phyloP scores from a whole-genome alignment of 2,113 vertebrate genomes.

The Syrmaticus mikado region DNA sequence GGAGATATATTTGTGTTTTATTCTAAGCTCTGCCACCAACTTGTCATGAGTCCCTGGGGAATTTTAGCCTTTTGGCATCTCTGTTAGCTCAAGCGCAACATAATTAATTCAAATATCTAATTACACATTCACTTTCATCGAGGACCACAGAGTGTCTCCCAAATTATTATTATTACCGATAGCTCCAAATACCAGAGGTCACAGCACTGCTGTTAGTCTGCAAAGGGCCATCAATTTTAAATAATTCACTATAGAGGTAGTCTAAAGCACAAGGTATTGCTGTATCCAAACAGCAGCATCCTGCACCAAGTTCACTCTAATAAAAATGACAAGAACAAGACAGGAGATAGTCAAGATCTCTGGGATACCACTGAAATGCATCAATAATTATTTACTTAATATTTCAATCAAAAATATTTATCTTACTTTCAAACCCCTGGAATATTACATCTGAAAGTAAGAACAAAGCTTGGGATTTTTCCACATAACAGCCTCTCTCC shows the following conservation, averaged over 20 bases:
- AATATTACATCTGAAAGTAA: not conserved
- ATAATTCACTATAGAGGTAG: not conserved
- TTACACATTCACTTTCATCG: not conserved
- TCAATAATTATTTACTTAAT: not conserved
- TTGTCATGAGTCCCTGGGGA: not conserved
- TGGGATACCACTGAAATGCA: not conserved
- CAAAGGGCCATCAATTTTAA: not conserved
- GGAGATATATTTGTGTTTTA: not conserved
- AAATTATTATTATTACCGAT: not conserved
- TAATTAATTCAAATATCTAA: constrained; percentile 37
- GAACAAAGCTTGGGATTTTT: not conserved
- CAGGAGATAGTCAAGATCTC: not conserved
- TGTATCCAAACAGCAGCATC: not conserved
- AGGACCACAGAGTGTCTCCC: not conserved
- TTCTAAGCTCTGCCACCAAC: not conserved
- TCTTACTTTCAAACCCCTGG: not conserved
- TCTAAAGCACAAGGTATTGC: not conserved
- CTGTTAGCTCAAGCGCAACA: not conserved
- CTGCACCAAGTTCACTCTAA: not conserved
- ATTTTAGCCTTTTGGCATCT: constrained; percentile 28
- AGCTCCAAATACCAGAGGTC: not conserved
- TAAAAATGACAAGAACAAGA: not conserved
- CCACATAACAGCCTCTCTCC: not conserved
- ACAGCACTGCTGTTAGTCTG: not conserved
- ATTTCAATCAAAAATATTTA: not conserved